These are phyloP conservation scores for Eupsittula cactorum DNA, from an alignment of 2,113 vertebrate genomes.

Conservation along the genomic window DNA sequence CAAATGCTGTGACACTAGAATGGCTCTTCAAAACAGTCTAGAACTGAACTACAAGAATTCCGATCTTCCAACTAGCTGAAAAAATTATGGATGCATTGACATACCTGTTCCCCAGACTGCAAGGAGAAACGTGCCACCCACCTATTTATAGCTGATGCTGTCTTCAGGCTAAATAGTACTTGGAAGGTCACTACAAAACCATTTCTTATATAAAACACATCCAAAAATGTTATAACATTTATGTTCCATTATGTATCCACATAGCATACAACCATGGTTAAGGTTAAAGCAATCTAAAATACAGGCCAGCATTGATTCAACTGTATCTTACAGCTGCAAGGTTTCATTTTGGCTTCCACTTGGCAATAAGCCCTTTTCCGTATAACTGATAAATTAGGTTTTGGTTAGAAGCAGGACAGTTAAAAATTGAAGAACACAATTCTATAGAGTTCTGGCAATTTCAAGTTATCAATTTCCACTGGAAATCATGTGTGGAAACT, in stretches of 20 bases:
- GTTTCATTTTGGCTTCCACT: not conserved
- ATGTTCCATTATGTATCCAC: not conserved
- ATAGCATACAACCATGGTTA: not conserved
- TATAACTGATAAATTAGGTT: not conserved
- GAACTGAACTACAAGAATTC: not conserved
- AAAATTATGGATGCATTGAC: not conserved
- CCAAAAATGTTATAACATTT: not conserved
- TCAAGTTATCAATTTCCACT: not conserved
- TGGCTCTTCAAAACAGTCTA: not conserved
- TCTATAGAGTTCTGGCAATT: not conserved
- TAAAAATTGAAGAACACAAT: not conserved
- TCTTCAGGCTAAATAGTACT: not conserved
- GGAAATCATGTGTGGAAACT: not conserved
- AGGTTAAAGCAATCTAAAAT: not conserved
- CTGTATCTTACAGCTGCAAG: not conserved
- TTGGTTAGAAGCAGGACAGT: not conserved
- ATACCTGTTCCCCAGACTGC: not conserved
- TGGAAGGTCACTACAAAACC: not conserved
- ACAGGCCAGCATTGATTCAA: not conserved
- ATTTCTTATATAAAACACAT: not conserved
- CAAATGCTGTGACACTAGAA: not conserved
- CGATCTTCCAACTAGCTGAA: not conserved
- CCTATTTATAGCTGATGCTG: not conserved
- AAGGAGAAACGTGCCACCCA: not conserved
- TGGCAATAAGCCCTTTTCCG: not conserved